Evolutionary conservation across 2,888 invertebrate genomes (phyloP).

Genomic region (Pyrocoelia pectoralis): DNA sequence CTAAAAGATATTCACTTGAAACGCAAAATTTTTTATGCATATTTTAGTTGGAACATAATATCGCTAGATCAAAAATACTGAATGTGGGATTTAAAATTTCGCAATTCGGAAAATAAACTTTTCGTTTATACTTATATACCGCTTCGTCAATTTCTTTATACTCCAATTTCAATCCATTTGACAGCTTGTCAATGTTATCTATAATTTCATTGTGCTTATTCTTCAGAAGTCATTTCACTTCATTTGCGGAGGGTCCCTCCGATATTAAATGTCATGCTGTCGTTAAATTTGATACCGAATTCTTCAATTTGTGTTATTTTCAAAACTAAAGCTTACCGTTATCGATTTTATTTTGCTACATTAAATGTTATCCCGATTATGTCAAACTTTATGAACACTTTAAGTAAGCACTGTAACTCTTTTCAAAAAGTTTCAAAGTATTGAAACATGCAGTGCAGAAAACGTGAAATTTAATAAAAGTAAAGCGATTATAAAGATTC

Average conservation of each 20-base stretch:
- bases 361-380: constrained; percentile 1
- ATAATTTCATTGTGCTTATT: constrained; percentile 30
- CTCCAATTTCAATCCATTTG: constrained; percentile 14
- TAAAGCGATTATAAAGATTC: constrained; percentile 1
- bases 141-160: constrained; percentile 14
- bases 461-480: background rate
- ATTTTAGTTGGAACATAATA: too few species aligned
- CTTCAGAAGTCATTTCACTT: constrained; percentile 22
- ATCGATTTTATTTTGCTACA: constrained; percentile 7
- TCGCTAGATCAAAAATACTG: too few species aligned
- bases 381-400: constrained; percentile 4
- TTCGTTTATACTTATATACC: constrained; percentile 12
- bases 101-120: background rate
- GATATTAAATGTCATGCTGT: constrained; percentile 23
- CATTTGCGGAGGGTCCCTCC: constrained; percentile 18
- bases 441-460: background rate
- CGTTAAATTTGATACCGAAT: constrained; percentile 13
- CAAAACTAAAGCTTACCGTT: background rate
- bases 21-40: too few species aligned
- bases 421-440: background rate
- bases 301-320: constrained; percentile 13
- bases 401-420: background rate
- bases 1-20: too few species aligned
- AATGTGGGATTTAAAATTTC: too few species aligned
- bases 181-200: constrained; percentile 23